Base-by-base conservation (phyloP, 2,888 invertebrate species). In the Stegana nigrithorax region DNA sequence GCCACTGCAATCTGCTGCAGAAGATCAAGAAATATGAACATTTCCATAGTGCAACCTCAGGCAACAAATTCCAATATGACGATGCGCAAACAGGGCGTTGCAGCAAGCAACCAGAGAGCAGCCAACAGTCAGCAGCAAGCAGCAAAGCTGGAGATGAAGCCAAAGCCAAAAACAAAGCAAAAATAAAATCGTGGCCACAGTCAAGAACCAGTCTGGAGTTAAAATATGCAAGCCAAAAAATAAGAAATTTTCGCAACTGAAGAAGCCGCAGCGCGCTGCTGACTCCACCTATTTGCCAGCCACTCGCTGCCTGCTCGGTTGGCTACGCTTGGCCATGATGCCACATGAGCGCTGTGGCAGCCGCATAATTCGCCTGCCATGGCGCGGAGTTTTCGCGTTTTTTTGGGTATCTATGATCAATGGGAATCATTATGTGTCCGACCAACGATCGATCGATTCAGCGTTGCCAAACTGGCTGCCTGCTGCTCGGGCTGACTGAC, bases 231-330 rank as follows among this genome's bases (percentile, higher is more conserved):
- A 61, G 60, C 42, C 50, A 62, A 42, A 60, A 47, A 70, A 66
- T 70, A 70, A 66, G 70, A 70, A 69, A 70, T 70, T 70, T 50
- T 70, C n/a, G 70, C 70, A 70, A 70, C 70, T 69, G 69, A 69
- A 70, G 70, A 70, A 70, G 70, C 67, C 65, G 66, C 67, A 60
- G 65, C 65, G 67, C 19, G 70, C 8, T 19, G 21, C 19, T 70
- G 68, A 66, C 67, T 71, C 25, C 51, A 57, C 44, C 53, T 59
- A 53, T 32, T 47, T 50, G 23, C 27, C 5, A 14, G 42, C 17
- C 21, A 42, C 6, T 23, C 50, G 26, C n/a, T n/a, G 39, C 10
- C 12, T 25, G 12, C 25, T 14, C n/a, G 50, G n/a, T n/a, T n/a
- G n/a, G n/a, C n/a, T n/a, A n/a, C n/a, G n/a, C n/a, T 44, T 56